phyloP scores from a whole-genome alignment of 2,888 invertebrate species.

The Drosophila atripex region DNA sequence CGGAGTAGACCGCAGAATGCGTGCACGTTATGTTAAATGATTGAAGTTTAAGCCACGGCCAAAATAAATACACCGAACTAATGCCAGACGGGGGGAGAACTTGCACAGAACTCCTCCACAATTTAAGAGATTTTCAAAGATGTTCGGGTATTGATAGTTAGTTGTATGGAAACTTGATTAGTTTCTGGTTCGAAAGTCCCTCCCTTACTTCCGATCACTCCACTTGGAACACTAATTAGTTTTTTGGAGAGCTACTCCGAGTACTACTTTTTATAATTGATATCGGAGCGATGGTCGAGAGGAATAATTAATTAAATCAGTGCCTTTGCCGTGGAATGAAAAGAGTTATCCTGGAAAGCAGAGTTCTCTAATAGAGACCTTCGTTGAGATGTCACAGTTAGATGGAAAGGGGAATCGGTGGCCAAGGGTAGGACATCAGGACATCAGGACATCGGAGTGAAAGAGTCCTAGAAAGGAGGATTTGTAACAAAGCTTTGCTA shows the following conservation, averaged over 20 bases:
- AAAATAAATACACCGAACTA: constrained; percentile 47
- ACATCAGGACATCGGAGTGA: constrained; percentile 2
- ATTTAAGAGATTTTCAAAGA: not conserved
- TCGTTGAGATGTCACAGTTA: constrained; percentile 47
- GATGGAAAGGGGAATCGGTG: constrained; percentile 19
- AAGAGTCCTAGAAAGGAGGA: constrained; percentile 3
- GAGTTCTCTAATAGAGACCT: constrained; percentile 8
- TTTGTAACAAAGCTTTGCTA: constrained; percentile 38
- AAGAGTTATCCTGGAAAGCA: not conserved
- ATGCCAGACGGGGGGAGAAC: not conserved
- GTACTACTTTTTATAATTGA: not conserved
- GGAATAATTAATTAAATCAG: not conserved
- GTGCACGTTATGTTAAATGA: constrained; percentile 62
- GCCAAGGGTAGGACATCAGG: no score
- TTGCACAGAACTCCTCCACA: not conserved
- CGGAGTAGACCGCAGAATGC: constrained; percentile 51
- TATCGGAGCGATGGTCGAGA: not conserved
- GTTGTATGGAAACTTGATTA: no score
- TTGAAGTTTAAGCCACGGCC: constrained; percentile 58
- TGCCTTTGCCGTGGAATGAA: not conserved
- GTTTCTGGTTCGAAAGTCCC: no score
- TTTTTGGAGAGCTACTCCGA: no score
- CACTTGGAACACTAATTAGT: no score
- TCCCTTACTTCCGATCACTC: no score
- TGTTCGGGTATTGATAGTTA: not conserved